Percentiles rank a stretch among this genome's conserved stretches.
phyloP scores from a whole-genome alignment of 2,888 invertebrate genomes.

The Acleris holmiana region DNA sequence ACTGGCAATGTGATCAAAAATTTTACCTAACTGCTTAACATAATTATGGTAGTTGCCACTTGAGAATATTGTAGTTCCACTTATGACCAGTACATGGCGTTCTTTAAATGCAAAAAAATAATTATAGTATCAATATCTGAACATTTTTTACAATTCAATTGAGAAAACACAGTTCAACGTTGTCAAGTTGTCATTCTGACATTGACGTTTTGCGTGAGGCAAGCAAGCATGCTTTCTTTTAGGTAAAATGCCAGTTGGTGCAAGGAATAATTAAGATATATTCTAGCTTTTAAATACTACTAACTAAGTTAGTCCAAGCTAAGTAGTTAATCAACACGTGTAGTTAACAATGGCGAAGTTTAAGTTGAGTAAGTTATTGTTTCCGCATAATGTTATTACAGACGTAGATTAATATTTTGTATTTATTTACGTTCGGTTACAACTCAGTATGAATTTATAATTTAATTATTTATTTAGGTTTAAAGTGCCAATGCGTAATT shows the following conservation, averaged over 20 bases:
- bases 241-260: conserved; percentile 20
- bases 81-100: neutral
- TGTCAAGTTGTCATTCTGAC: conserved; percentile 19
- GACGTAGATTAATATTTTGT: neutral
- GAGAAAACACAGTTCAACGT: neutral
- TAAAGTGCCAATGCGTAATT: too few relatives aligned
- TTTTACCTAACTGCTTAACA: neutral
- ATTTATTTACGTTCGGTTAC: neutral
- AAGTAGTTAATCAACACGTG: neutral
- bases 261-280: conserved; percentile 20
- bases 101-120: too few relatives aligned
- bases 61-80: neutral
- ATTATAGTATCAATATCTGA: neutral
- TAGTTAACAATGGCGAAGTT: conserved; percentile 66
- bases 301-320: conserved; percentile 14
- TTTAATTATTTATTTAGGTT: too few relatives aligned
- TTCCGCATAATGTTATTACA: neutral
- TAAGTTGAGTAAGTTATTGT: conserved; percentile 67
- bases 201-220: conserved; percentile 22
- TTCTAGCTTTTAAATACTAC: conserved; percentile 1
- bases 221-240: conserved; percentile 31
- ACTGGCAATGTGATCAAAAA: neutral
- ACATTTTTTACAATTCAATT: neutral
- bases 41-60: neutral
- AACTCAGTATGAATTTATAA: neutral